Base-by-base conservation (phyloP, 2,113 vertebrate genomes). In the Thunnus thynnus region DNA sequence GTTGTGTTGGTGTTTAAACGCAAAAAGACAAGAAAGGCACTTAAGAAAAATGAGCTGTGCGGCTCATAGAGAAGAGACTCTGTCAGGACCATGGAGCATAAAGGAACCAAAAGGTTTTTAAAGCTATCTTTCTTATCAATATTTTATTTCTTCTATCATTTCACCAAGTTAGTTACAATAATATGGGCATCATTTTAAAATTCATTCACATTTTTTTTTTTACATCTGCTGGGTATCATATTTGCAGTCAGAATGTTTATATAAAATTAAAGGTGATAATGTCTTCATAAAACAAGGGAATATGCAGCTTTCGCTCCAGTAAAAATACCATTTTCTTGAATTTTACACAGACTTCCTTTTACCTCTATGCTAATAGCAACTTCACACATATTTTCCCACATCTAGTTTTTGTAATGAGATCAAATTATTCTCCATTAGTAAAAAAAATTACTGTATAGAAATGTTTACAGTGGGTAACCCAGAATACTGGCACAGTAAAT, bases 141-240 rank as follows among this genome's bases (percentile, higher is more conserved):
- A 54, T 76, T 85, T 76, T 62, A 76, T 76, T 80, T 69, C 50
- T 22, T 78, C n/a, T 12, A 65, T 66, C 30, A 67, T 62, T 78
- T 57, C 50, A 32, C 44, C 10, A 47, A 18, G 7, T 68, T 57
- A 54, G 57, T 56, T 48, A 41, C 46, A 58, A 72, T 72, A 51
- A 58, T 58, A 46, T 66, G 32, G 41, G 48, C n/a, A 54, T 67
- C 13, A 20, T 66, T 62, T 64, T 48, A 11, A 67, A 57, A 48
- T 14, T 9, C 13, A 22, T 25, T 76, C 62, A 72, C 47, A 67
- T 41, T 41, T 41, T 41, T 57, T 61, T 52, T 69, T 66, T 6
- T 48, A 60, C 41, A 20, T 18, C 2, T 32, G 41, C 11, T 70
- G 36, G 25, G 32, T n/a, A 0, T 16, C 0, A 41, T 46, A 52